These are phyloP conservation scores for Papilio dardanus DNA, from an alignment of 1,140 invertebrate species.

Conservation along the genomic window DNA sequence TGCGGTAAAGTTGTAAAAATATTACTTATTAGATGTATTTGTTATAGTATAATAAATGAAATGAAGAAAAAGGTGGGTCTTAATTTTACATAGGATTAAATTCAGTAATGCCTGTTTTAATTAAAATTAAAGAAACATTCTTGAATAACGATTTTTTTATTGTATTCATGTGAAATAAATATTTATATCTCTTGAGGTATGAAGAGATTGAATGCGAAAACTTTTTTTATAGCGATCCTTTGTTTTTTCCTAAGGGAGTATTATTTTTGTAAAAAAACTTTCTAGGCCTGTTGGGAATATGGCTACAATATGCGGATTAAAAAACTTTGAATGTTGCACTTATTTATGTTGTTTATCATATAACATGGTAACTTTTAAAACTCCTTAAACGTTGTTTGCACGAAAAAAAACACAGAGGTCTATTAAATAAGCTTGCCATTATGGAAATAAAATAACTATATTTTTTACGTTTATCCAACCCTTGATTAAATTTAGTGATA, in stretches of 20 bases:
- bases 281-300: background rate
- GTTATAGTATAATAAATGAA: too few species aligned
- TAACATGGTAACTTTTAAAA: too few species aligned
- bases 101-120: too few species aligned
- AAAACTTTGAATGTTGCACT: background rate
- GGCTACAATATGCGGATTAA: background rate
- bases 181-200: background rate
- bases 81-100: too few species aligned
- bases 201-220: conserved; percentile 14
- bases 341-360: too few species aligned
- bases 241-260: background rate
- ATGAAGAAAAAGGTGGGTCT: background rate
- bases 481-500: background rate
- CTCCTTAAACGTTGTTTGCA: background rate
- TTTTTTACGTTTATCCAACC: too few species aligned
- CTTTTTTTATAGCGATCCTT: background rate
- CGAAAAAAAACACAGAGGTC: background rate
- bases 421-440: background rate
- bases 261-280: conserved; percentile 5
- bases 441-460: too few species aligned
- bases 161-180: background rate
- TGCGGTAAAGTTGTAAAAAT: too few species aligned
- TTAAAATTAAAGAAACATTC: too few species aligned
- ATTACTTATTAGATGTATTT: too few species aligned
- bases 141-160: background rate